phyloP scores from a whole-genome alignment of 2,888 invertebrate genomes.

The Tetramorium bicarinatum region DNA sequence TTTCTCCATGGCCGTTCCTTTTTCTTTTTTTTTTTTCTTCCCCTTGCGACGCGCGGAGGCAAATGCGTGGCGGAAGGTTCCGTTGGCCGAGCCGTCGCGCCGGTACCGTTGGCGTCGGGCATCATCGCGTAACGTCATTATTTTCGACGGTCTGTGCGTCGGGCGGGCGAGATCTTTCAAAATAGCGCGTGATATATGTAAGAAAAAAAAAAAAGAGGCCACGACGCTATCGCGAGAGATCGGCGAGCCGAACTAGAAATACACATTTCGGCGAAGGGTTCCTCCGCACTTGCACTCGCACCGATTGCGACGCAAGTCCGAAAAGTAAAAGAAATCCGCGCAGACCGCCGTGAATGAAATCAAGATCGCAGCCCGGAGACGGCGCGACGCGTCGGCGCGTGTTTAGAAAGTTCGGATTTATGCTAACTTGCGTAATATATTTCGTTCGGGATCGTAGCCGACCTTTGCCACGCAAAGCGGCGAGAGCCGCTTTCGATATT shows the following conservation, averaged over 20 bases:
- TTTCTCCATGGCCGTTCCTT: slow-evolving; percentile 23
- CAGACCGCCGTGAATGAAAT: slow-evolving; percentile 1
- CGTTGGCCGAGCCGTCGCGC: neutral
- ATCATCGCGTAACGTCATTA: slow-evolving; percentile 18
- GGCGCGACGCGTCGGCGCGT: slow-evolving; percentile 25
- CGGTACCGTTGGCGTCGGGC: slow-evolving; percentile 24
- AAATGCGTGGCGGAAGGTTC: slow-evolving; percentile 31
- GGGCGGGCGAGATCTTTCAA: neutral
- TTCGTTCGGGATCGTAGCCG: slow-evolving; percentile 42
- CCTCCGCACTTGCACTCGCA: too few relatives aligned
- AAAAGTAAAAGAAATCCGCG: neutral
- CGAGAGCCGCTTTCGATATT: slow-evolving; percentile 38
- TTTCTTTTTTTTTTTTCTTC: neutral
- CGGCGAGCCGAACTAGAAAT: too few relatives aligned
- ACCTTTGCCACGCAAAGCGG: slow-evolving; percentile 49
- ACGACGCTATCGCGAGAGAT: neutral
- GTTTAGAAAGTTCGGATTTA: slow-evolving; percentile 73
- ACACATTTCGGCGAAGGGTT: neutral
- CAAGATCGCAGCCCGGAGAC: slow-evolving; percentile 37
- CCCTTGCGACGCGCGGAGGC: neutral
- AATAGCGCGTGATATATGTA: neutral
- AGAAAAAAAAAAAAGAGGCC: neutral
- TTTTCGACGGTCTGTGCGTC: neutral
- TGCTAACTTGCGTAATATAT: slow-evolving; percentile 65
- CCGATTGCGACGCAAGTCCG: neutral